phyloP scores from a whole-genome alignment of 2,113 vertebrate genomes.

The Perca fluviatilis region DNA sequence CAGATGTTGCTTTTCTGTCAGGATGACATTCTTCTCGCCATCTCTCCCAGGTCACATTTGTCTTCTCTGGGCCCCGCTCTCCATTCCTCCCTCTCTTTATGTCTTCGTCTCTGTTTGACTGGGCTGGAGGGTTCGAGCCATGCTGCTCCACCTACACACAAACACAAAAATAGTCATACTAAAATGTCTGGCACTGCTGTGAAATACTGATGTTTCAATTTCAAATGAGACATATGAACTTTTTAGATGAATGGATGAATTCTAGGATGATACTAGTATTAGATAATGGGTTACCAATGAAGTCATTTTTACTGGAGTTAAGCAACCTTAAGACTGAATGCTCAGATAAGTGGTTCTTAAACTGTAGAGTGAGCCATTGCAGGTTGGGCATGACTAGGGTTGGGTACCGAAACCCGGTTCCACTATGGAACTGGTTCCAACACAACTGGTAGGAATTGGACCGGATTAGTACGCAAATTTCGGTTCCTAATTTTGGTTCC shows the following conservation, averaged over 20 bases:
- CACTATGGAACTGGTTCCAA: too few species aligned
- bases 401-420: too few species aligned
- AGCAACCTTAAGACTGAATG: neutral
- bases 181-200: neutral
- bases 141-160: constrained; percentile 54
- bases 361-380: neutral
- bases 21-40: constrained; percentile 72
- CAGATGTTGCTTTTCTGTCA: constrained; percentile 39
- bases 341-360: neutral
- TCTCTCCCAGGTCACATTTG: constrained; percentile 48
- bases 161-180: neutral
- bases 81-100: constrained; percentile 29
- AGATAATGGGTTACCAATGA: neutral
- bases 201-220: neutral
- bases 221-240: neutral
- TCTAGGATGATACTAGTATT: neutral
- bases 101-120: constrained; percentile 40
- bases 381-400: neutral
- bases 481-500: too few species aligned
- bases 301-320: neutral
- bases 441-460: too few species aligned
- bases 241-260: neutral
- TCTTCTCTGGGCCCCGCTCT: constrained; percentile 40
- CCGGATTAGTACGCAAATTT: too few species aligned
- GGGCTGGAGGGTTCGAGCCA: constrained; percentile 58